Conservation (phyloP, 1,140 invertebrate genomes). For the Eurosta solidaginis region DNA sequence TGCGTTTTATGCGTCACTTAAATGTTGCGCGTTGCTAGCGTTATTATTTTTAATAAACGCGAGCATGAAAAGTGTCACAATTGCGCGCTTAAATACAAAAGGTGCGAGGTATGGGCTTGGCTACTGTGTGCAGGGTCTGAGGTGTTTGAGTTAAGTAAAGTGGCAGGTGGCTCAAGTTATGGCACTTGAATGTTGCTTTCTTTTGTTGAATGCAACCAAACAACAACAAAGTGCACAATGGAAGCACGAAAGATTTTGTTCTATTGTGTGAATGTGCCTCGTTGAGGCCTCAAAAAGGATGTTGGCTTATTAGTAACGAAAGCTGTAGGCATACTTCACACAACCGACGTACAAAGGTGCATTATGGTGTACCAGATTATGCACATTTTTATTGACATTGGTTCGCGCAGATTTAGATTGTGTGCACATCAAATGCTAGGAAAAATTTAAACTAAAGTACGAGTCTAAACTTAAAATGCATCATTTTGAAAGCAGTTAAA, state of each 20-base stretch:
- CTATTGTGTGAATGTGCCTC: no score
- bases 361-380: no score
- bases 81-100: not conserved
- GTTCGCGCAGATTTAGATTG: no score
- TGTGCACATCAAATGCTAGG: no score
- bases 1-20: not conserved
- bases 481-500: no score
- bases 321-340: not conserved
- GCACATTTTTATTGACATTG: no score
- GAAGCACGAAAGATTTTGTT: not conserved
- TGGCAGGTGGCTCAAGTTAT: not conserved
- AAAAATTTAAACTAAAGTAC: no score
- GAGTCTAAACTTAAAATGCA: no score
- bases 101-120: not conserved
- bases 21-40: not conserved
- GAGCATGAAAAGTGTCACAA: constrained; percentile 15
- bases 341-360: not conserved
- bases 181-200: constrained; percentile 20
- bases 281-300: constrained; percentile 24
- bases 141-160: not conserved
- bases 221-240: not conserved
- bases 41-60: constrained; percentile 29
- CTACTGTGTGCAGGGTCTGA: not conserved
- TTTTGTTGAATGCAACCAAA: not conserved
- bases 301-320: constrained; percentile 12